Evolutionary conservation across 1,140 invertebrate genomes (phyloP).

Genomic region (Platyura marginata): DNA sequence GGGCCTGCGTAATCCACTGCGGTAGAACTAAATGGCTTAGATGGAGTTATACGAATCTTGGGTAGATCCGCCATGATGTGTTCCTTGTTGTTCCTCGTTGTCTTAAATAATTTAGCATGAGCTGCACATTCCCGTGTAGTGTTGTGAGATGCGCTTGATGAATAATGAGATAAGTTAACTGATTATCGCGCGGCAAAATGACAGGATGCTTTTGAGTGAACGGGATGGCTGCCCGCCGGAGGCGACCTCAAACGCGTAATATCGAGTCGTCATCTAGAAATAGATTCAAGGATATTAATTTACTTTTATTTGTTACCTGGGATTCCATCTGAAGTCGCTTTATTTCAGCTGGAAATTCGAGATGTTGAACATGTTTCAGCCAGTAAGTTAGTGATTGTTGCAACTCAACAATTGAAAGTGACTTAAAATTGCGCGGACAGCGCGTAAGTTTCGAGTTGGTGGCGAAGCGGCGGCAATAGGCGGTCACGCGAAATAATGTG

Average conservation of each 20-base stretch:
- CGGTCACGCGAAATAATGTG: no score
- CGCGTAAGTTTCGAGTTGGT: no score
- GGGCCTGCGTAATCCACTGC: constrained; percentile 23
- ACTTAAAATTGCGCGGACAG: no score
- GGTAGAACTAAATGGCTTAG: constrained; percentile 12
- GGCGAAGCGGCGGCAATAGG: no score
- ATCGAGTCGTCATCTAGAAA: constrained; percentile 19
- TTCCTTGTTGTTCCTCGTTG: constrained; percentile 1
- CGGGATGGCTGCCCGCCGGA: constrained; percentile 11
- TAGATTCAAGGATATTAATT: constrained; percentile 8
- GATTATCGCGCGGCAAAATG: constrained; percentile 7
- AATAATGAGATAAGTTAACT: constrained; percentile 12
- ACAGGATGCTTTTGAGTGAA: constrained; percentile 15
- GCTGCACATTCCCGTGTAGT: constrained; percentile 12
- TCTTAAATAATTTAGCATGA: constrained; percentile 8
- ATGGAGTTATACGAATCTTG: constrained; percentile 8
- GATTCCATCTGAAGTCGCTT: no score
- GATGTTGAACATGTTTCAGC: no score
- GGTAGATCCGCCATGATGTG: constrained; percentile 20
- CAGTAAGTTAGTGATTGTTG: no score
- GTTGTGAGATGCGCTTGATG: constrained; percentile 11
- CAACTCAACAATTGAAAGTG: no score
- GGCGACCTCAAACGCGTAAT: constrained; percentile 24
- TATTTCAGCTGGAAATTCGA: no score
- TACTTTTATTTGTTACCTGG: constrained; percentile 7